Evolutionary conservation across 2,797 vertebrate genomes (phyloP), one percentile per base, ranked within the genome.

Genomic region (Acridotheres tristis): DNA sequence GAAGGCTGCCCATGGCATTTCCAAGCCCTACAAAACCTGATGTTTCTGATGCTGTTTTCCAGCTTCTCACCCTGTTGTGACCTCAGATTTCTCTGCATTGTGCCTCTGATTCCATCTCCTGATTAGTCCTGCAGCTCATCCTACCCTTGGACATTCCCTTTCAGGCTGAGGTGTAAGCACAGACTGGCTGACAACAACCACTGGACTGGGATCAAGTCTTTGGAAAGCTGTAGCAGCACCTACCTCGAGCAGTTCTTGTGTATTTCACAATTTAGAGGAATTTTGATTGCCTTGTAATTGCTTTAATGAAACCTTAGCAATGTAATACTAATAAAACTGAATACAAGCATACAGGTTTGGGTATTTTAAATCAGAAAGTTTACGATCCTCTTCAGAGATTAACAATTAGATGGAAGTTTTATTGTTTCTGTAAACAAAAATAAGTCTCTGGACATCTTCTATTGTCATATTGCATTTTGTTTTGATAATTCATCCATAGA

Each of bases 181-280:
- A 53, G 27, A 13, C 16, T 53, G 42, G 7, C 25, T 47, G 84
- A 61, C 23, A 75, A 61, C 23, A 75, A 7, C 10, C 30, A 13
- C 32, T 45, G 63, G 13, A 38, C 38, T 38, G 38, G 16, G 36
- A 27, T 7, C 0, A 11, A 62, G 38, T 22, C 22, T 45, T 80
- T 76, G 57, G 57, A 83, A 61, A 69, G 22, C 9, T 7, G 3
- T 3, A n/a, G 4, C 12, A 66, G 6, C 18, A 38, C 32, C 29
- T 11, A 10, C 16, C 16, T 83, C 2, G 1, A 0, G 0, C 11
- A 58, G 3, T 32, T 71, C 36, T 58, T 32, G 5, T 13, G 18
- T 5, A 11, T 73, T 55, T 45, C 42, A 69, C 38, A 38, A 9
- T 45, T 61, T 30, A 38, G 38, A 10, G 11, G 5, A 8, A 57